These are phyloP conservation scores for Poeciliopsis paucimaculata DNA, from an alignment of 2,797 vertebrate species.

Conservation along the genomic window DNA sequence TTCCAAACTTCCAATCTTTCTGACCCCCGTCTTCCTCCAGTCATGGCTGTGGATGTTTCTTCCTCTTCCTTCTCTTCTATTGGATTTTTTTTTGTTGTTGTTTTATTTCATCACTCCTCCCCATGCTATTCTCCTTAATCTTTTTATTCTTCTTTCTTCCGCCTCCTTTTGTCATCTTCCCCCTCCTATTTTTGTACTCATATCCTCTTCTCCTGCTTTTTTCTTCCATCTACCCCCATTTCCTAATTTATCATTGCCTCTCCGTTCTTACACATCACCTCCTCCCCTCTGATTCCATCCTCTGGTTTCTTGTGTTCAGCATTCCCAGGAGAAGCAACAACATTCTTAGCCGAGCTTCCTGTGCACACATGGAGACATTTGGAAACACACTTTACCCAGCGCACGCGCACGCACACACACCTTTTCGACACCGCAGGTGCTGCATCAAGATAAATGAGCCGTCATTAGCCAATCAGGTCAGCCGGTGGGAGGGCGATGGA, in stretches of 20 bases:
- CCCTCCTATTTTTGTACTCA: constrained; percentile 1
- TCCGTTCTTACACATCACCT: constrained; percentile 29
- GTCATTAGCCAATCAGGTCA: constrained; percentile 80
- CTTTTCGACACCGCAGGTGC: constrained; percentile 72
- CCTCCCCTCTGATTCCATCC: constrained; percentile 25
- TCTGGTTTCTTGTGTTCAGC: constrained; percentile 28
- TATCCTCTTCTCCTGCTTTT: constrained; percentile 1
- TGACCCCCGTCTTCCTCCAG: constrained; percentile 40
- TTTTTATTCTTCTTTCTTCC: not conserved
- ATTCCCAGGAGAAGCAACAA: constrained; percentile 60
- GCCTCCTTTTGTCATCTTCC: not conserved
- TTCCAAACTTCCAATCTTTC: constrained; percentile 37
- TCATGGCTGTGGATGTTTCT: constrained; percentile 6
- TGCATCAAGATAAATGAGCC: constrained; percentile 82
- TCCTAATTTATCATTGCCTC: constrained; percentile 40
- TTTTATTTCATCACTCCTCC: constrained; percentile 4
- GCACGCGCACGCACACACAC: not conserved
- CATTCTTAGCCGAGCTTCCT: constrained; percentile 32
- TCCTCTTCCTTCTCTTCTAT: constrained; percentile 19
- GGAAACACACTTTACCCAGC: constrained; percentile 4
- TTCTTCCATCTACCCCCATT: constrained; percentile 3
- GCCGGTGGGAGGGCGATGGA: constrained; percentile 69
- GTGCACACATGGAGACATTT: constrained; percentile 15
- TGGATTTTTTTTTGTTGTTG: not conserved
- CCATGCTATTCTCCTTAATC: constrained; percentile 17